Evolutionary conservation across 2,888 invertebrate genomes (phyloP).

Genomic region (Melanostoma scalare): DNA sequence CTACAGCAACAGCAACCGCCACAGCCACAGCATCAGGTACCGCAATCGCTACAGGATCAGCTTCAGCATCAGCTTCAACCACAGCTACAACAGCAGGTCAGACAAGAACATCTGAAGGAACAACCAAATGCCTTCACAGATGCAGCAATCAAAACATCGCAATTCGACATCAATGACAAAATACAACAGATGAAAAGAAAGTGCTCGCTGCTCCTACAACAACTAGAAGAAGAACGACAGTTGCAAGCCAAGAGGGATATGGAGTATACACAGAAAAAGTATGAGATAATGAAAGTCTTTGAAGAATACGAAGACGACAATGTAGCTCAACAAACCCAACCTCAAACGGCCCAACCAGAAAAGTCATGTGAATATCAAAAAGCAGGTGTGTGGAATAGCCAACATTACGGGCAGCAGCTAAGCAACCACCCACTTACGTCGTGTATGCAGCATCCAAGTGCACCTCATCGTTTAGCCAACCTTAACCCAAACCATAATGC

Average conservation of each 20-base stretch:
- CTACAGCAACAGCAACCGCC: too few relatives aligned
- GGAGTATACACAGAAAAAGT: slow-evolving; percentile 7
- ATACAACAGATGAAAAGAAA: neutral
- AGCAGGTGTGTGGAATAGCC: neutral
- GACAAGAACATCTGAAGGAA: too few relatives aligned
- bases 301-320: neutral
- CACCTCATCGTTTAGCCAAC: neutral
- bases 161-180: neutral
- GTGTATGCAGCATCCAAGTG: neutral
- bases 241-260: neutral
- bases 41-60: too few relatives aligned
- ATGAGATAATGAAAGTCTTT: neutral
- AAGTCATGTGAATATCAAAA: neutral
- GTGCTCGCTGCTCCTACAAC: neutral
- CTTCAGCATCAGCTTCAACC: too few relatives aligned
- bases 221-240: neutral
- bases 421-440: slow-evolving; percentile 1
- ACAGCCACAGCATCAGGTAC: too few relatives aligned
- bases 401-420: neutral
- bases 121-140: too few relatives aligned
- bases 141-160: too few relatives aligned
- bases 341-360: neutral
- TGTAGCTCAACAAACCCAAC: neutral
- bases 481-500: neutral
- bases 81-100: too few relatives aligned